Evolutionary conservation across 1,140 invertebrate species (phyloP), one percentile per base, ranked within the genome.

Genomic region (Pygmarrhopalites habei): DNA sequence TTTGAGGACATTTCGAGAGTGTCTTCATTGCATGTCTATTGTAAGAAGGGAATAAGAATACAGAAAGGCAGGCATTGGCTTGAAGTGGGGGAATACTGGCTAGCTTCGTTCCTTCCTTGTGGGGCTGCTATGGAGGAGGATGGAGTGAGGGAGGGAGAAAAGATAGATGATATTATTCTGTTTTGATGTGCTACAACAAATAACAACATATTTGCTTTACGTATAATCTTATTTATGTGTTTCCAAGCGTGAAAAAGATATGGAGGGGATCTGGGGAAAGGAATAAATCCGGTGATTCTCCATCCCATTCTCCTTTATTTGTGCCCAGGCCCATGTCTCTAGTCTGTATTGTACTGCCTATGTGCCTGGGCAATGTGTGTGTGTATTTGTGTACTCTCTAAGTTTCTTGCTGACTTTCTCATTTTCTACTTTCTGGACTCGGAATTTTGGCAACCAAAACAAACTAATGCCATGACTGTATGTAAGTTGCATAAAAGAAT

Each of bases 141-240:
- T n/a, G n/a, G n/a, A n/a, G n/a, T n/a, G n/a, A n/a, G 15, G 32
- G 32, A 35, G 32, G 32, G 15, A 15, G 32, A 46, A 21, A 46
- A 46, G 44, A 46, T 10, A 46, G 44, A 46, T 46, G 44, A 46
- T 46, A 46, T 21, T 21, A 46, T 46, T 46, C 44, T n/a, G n/a
- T 46, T 46, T 46, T 46, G 44, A 46, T 21, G n/a, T 46, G 44
- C 5, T 46, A 46, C 44, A 46, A 46, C 44, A 46, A 46, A 46
- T 46, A 46, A 46, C 44, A 46, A 46, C 44, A 52, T 26, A 26
- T 29, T 52, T 52, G 14, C 49, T 52, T 15, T 26, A n/a, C 28
- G 14, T n/a, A n/a, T 52, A 52, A 52, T 52, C 49, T 52, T 52
- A 52, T 52, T 52, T 52, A 26, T 52, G 23, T 52, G 49, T 52